Conservation (phyloP, 2,797 vertebrate species). For the Xenops minutus region DNA sequence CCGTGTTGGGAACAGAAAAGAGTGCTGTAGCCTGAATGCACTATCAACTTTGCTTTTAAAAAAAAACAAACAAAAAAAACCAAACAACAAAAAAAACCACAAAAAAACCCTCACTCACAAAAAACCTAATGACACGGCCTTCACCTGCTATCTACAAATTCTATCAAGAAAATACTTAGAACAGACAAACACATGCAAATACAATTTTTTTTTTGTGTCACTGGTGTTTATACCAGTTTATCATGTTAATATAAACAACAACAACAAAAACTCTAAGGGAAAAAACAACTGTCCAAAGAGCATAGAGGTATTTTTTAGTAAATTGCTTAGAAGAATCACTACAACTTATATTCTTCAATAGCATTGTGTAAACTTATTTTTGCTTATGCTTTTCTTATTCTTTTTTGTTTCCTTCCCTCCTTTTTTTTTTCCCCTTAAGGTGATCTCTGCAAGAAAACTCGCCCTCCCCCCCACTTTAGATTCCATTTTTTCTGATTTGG, state of each 20-base stretch:
- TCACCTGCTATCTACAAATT: background rate
- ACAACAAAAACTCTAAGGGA: background rate
- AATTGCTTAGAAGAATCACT: background rate
- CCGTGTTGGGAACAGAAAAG: background rate
- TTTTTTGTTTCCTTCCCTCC: background rate
- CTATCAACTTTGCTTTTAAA: background rate
- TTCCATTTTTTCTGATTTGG: background rate
- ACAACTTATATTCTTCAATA: background rate
- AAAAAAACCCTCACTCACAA: background rate
- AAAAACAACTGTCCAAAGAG: background rate
- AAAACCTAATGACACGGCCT: rapidly evolving
- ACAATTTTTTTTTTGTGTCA: background rate
- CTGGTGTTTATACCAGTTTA: background rate
- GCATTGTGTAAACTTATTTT: background rate
- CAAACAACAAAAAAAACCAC: no score
- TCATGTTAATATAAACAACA: background rate
- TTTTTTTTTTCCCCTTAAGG: background rate
- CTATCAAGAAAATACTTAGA: background rate
- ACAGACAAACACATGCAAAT: background rate
- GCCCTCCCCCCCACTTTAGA: rapidly evolving
- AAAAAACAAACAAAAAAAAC: background rate
- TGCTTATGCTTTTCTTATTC: background rate
- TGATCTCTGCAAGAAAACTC: background rate
- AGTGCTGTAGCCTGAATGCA: background rate
- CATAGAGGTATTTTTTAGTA: background rate